phyloP scores from a whole-genome alignment of 2,113 vertebrate genomes.

The Benitochromis conjunctus region DNA sequence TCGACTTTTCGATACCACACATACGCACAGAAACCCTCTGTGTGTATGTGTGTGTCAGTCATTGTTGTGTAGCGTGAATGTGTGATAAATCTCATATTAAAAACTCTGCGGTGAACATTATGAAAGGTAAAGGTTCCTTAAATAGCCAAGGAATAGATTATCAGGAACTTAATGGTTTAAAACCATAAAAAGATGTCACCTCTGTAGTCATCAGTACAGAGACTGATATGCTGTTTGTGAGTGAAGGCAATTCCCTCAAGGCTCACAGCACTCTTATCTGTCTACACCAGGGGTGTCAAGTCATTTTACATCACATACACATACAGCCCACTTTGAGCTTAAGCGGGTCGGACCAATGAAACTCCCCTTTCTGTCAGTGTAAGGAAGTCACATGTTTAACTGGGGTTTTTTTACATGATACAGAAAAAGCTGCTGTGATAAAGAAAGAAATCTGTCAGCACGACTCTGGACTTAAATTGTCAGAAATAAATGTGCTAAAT shows the following conservation, averaged over 20 bases:
- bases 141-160: not conserved
- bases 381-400: not conserved
- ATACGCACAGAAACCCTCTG: not conserved
- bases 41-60: not conserved
- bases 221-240: slow-evolving; percentile 20
- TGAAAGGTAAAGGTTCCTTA: slow-evolving; percentile 1
- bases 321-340: not conserved
- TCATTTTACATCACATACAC: not conserved
- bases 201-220: not conserved
- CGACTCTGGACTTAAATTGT: not conserved
- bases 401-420: not conserved
- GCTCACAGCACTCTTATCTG: slow-evolving; percentile 1
- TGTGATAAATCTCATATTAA: not conserved
- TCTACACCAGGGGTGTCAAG: not conserved
- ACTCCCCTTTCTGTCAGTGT: not conserved
- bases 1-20: not conserved
- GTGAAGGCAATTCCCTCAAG: slow-evolving; percentile 14
- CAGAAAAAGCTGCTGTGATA: not conserved
- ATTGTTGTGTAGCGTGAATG: not conserved
- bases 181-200: not conserved
- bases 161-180: not conserved
- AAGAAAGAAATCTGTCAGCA: not conserved
- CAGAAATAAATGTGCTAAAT: not conserved
- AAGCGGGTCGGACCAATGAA: not conserved
- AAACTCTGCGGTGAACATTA: not conserved